Conservation (phyloP, 2,888 invertebrate species). For the Hemistola chrysoprasaria region DNA sequence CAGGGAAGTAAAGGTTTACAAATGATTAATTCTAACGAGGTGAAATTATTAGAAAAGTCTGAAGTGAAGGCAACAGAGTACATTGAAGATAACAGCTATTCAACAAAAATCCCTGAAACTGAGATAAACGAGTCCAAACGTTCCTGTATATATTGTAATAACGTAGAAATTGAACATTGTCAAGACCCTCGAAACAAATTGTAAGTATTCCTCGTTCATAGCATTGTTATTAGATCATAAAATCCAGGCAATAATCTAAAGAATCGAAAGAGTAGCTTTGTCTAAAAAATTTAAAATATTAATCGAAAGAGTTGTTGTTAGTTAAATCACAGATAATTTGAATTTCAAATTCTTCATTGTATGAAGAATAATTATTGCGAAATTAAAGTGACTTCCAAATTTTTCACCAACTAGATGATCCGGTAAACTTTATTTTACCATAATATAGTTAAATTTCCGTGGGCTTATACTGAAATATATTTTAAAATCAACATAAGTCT, state of each 20-base stretch:
- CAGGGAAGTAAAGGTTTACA: too few species aligned
- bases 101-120: background rate
- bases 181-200: conserved; percentile 51
- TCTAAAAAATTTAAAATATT: too few species aligned
- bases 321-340: conserved; percentile 3
- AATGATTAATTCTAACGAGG: conserved; percentile 18
- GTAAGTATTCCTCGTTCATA: conserved; percentile 40
- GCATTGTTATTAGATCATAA: background rate
- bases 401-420: too few species aligned
- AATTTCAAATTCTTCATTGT: conserved; percentile 4
- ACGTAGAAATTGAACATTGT: conserved; percentile 49
- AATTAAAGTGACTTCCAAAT: background rate
- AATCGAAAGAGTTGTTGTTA: too few species aligned
- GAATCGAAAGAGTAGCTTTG: too few species aligned
- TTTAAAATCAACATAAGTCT: too few species aligned
- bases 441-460: too few species aligned
- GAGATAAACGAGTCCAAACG: conserved; percentile 29
- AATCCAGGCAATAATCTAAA: background rate
- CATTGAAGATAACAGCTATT: too few species aligned
- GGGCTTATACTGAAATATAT: too few species aligned
- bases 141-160: conserved; percentile 61
- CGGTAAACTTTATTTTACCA: too few species aligned
- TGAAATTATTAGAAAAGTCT: conserved; percentile 32
- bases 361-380: background rate
- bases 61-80: conserved; percentile 22